These are phyloP conservation scores for Penelope pileata DNA, from an alignment of 2,113 vertebrate genomes.

Conservation along the genomic window DNA sequence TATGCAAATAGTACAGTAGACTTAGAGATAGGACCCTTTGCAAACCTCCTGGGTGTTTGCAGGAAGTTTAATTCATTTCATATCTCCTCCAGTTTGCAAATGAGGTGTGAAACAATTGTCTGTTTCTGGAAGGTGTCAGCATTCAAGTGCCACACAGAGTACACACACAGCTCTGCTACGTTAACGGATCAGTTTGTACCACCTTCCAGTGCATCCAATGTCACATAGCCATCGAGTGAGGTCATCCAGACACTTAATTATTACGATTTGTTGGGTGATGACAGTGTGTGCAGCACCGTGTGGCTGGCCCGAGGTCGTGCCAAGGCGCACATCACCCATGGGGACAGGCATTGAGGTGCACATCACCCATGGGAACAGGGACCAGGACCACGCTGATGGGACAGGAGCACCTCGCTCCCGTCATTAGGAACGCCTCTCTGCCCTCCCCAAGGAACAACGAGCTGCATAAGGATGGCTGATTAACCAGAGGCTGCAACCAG, in stretches of 20 bases:
- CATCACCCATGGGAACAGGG: background rate
- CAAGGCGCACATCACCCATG: too few relatives aligned
- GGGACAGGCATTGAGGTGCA: background rate
- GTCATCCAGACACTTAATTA: constrained; percentile 22
- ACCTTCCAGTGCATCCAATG: background rate
- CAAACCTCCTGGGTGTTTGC: constrained; percentile 71
- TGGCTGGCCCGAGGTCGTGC: too few relatives aligned
- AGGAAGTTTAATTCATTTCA: constrained; percentile 73
- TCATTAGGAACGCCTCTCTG: background rate
- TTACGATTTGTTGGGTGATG: background rate
- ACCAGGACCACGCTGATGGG: background rate
- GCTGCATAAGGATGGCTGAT: background rate
- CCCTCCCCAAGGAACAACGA: background rate
- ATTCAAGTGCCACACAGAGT: background rate
- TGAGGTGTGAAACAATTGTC: constrained; percentile 69
- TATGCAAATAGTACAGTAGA: constrained; percentile 68
- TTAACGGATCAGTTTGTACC: background rate
- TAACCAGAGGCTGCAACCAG: constrained; percentile 15
- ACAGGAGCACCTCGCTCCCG: background rate
- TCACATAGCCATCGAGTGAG: background rate
- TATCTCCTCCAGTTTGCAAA: constrained; percentile 73
- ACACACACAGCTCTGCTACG: background rate
- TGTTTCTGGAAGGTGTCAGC: constrained; percentile 54
- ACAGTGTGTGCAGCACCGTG: background rate
- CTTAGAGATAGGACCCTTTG: constrained; percentile 65